Conservation (phyloP, 2,888 invertebrate species). For the Lordiphosa andalusiaca region DNA sequence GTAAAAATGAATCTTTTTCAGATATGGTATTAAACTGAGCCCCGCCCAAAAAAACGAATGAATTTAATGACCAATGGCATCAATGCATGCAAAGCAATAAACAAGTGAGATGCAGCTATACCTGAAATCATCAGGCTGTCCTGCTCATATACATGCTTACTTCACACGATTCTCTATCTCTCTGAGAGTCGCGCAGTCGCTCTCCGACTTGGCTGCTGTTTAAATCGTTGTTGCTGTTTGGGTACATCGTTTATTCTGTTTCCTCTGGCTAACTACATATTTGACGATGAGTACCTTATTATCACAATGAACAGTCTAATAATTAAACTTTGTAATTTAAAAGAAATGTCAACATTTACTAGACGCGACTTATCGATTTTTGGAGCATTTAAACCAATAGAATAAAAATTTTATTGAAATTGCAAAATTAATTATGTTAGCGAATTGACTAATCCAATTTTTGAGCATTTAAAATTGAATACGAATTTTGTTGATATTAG, state of each 20-base stretch:
- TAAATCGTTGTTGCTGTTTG: conserved; percentile 25
- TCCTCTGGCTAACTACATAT: conserved; percentile 30
- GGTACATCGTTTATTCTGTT: conserved; percentile 41
- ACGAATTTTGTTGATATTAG: too few species aligned
- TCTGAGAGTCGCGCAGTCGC: conserved; percentile 9
- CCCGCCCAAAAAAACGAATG: too few species aligned
- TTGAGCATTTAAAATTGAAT: neutral
- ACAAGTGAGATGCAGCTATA: too few species aligned
- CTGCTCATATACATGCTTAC: neutral
- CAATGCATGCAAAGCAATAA: too few species aligned
- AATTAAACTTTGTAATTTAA: conserved; percentile 45
- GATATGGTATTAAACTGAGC: too few species aligned
- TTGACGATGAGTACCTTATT: conserved; percentile 63
- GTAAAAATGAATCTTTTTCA: too few species aligned
- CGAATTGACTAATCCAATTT: neutral
- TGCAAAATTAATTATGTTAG: too few species aligned
- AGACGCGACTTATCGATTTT: neutral
- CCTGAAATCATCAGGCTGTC: too few species aligned
- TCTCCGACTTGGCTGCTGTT: conserved; percentile 18
- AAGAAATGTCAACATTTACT: neutral
- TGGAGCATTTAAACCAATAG: neutral
- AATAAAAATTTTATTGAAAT: too few species aligned
- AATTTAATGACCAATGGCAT: too few species aligned
- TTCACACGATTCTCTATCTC: conserved; percentile 1
- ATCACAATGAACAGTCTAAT: conserved; percentile 64